Base-by-base conservation (phyloP, 2,888 invertebrate genomes). In the Stenchaetothrips biformis region DNA sequence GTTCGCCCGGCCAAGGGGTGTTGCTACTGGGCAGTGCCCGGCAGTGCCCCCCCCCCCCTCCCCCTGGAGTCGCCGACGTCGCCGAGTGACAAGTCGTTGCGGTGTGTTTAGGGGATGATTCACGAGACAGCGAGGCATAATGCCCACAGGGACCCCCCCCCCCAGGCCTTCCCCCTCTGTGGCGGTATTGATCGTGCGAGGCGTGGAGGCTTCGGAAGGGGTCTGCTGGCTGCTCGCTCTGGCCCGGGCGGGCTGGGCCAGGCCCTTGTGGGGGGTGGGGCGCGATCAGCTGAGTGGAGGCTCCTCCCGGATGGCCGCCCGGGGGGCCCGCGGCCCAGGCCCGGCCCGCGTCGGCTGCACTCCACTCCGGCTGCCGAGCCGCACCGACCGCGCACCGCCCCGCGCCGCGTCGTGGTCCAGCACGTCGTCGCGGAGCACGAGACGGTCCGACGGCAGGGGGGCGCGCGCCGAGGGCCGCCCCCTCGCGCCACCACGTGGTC, bases 161-260 rank as follows among this genome's bases (percentile, higher is more conserved):
- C 3, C 53, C 53, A 2, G 53, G 53, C 13, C 53, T 9, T 67
- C 21, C 67, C n/a, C 21, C 21, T n/a, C 21, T 67, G n/a, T 21
- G 67, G 67, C 21, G 21, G 67, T 67, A 21, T n/a, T 67, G 67
- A 67, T 67, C n/a, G 67, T 67, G 67, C 21, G n/a, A 21, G 67
- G n/a, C 67, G 67, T 6, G 25, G 67, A 18, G 67, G 18, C 21
- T 67, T 9, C 67, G 25, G 67, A 9, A 67, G 9, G 9, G 67
- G 9, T n/a, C 67, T 7, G 2, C 25, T 21, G 21, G 1, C 7
- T 9, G 21, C 67, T 0, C n/a, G 67, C n/a, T 1, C 7, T 9
- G 67, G 53, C 21, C 67, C n/a, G 67, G 18, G 67, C 67, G 21
- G 67, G 67, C 21, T n/a, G 67, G n/a, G 67, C 21, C 62, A 9